phyloP scores from a whole-genome alignment of 2,797 vertebrate species.

The Enteromius afrohamiltoni region DNA sequence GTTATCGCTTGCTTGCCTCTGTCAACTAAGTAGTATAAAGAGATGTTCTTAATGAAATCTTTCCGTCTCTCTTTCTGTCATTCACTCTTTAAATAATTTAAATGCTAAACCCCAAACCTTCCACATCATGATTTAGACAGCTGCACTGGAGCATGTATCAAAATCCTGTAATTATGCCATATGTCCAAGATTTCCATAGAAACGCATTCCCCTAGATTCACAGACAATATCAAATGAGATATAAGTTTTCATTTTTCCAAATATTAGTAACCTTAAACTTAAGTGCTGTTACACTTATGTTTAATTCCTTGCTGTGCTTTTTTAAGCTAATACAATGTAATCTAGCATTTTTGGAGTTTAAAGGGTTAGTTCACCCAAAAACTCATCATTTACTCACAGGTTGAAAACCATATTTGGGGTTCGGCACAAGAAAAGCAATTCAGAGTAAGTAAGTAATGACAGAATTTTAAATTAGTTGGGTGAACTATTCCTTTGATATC shows the following conservation, averaged over 20 bases:
- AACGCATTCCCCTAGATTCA: neutral
- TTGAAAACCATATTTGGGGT: neutral
- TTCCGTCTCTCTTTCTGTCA: neutral
- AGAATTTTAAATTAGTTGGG: neutral
- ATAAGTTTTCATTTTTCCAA: neutral
- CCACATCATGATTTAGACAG: constrained; percentile 11
- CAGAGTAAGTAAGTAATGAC: neutral
- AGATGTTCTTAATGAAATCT: constrained; percentile 6
- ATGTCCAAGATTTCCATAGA: neutral
- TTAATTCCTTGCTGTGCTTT: neutral
- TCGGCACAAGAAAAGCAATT: neutral
- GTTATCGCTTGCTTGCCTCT: constrained; percentile 3
- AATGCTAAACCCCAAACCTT: constrained; percentile 10
- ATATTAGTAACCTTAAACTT: neutral
- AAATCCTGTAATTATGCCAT: neutral
- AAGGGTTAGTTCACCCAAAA: neutral
- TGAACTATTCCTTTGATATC: neutral
- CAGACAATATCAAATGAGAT: neutral
- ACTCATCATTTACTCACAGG: neutral
- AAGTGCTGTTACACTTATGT: neutral
- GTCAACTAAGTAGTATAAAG: constrained; percentile 1
- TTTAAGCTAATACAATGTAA: neutral
- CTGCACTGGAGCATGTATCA: neutral
- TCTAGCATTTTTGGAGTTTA: neutral
- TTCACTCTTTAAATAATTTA: constrained; percentile 12